Evolutionary conservation across 2,888 invertebrate species (phyloP), one percentile per base, ranked within the genome.

Genomic region (Trissonchulus latispiculum): DNA sequence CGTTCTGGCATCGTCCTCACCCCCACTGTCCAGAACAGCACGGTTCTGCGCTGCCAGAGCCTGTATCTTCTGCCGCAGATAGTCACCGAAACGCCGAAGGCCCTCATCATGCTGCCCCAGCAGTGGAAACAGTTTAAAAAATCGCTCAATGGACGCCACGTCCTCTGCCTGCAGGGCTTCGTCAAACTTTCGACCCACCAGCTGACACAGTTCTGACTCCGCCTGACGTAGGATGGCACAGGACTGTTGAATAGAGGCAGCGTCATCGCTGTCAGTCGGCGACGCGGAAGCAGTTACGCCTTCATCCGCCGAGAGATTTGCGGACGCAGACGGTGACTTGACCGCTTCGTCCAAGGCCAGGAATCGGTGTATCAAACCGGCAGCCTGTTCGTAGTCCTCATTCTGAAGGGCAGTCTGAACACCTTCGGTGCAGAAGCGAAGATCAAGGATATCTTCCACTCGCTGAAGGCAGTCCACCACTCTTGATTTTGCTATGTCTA

Each of bases 301-400:
- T 8, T 69, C 35, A n/a, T 69, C 15, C 3, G 35, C 8, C 8
- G 2, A 8, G 35, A 18, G 8, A 66, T 66, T 28, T 18, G 15
- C 28, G 3, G 69, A 69, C 8, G 36, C 31, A 23, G 80, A 75
- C 74, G 80, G 76, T 71, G 80, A 79, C 72, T 82, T 80, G 1
- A 82, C 81, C 1, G 80, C 80, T 61, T 77, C 76, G 74, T 82
- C 82, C 36, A 82, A 77, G 0, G 80, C 78, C 18, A 83, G 77
- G 75, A 83, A 82, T 64, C 97, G 88, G 78, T 95, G 93, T 67
- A 99, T 91, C 82, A 96, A 96, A 0, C 90, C 93, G 18, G 97
- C 96, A 72, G 95, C 95, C 73, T 92, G 91, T 84, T 99, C 99
- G 85, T 92, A 97, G 83, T 99, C 95, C 84, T 96, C 95, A 78